phyloP scores from a whole-genome alignment of 2,113 vertebrate genomes.

The Urocolius indicus region DNA sequence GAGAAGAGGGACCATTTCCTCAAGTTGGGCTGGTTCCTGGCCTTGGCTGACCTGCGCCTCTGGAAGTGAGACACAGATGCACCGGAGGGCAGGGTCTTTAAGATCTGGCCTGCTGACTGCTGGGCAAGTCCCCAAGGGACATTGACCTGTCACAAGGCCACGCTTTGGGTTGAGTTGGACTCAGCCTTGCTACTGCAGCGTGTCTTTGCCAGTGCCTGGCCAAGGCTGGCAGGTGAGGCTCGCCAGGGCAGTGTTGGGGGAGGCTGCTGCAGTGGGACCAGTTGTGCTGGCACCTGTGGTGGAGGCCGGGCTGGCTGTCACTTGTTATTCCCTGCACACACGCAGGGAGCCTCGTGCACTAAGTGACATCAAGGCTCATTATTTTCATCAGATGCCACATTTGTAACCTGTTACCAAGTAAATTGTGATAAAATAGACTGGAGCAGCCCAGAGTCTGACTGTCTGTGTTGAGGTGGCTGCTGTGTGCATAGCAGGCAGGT shows the following conservation, averaged over 20 bases:
- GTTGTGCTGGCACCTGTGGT: neutral
- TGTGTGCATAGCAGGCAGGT: neutral
- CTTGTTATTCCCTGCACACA: constrained; percentile 87
- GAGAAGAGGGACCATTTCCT: neutral
- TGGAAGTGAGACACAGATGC: neutral
- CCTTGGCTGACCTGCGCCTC: neutral
- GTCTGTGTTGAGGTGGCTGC: constrained; percentile 30
- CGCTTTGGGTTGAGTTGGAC: neutral
- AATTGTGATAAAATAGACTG: constrained; percentile 92
- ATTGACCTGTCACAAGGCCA: neutral
- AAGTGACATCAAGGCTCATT: constrained; percentile 93
- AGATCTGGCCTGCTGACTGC: neutral
- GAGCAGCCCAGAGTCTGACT: constrained; percentile 76
- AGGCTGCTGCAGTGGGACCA: neutral
- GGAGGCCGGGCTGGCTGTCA: constrained; percentile 43
- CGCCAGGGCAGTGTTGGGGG: neutral
- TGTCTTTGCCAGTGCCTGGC: neutral
- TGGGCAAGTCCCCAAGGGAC: neutral
- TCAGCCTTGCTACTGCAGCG: neutral
- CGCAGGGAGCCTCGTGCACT: constrained; percentile 77
- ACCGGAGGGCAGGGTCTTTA: neutral
- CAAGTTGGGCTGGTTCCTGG: neutral
- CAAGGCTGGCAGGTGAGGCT: neutral
- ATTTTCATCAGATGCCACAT: constrained; percentile 95
- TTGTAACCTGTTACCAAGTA: constrained; percentile 91